Evolutionary conservation across 2,888 invertebrate species (phyloP), one percentile per base, ranked within the genome.

Genomic region (Helleia helle): DNA sequence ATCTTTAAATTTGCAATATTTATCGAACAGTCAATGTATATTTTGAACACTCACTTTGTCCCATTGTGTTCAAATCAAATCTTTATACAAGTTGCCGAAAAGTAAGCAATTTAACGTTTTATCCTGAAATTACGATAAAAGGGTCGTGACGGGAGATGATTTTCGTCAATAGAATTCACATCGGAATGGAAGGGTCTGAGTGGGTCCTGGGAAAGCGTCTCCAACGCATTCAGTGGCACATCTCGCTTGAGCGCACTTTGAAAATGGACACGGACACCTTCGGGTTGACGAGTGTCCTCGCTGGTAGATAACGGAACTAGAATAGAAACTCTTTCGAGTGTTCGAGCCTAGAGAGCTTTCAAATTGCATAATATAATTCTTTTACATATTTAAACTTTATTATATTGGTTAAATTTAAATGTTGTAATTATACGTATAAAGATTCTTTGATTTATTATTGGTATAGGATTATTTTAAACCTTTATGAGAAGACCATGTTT

Each of bases 161-260:
- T 67, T 70, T 65, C 56, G 58, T 66, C 49, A 66, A 73, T 72
- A 68, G 71, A 72, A 71, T 71, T 73, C 70, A 18, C 22, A 18
- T 34, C 22, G 22, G 8, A 22, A 22, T 34, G 34, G 22, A 34
- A 18, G 34, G 34, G 34, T 17, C 18, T 34, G 22, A 22, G 34
- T 34, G 34, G 18, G 22, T 22, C 22, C 8, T 22, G 22, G 5
- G n/a, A 8, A 22, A 5, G 8, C 22, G 18, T 11, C 31, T 9
- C n/a, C n/a, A n/a, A n/a, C n/a, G n/a, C n/a, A n/a, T n/a, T n/a
- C n/a, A 31, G 18, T 34, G 56, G 54, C 50, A 48, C 54, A 60
- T 48, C 51, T 65, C 58, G 70, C 54, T 58, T 61, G 58, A 59
- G 40, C 60, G 68, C 57, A 48, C 58, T 48, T 53, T 56, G 52